These are phyloP conservation scores for Molossus molossus DNA, from an alignment of 2,797 vertebrate species.

Conservation along the genomic window DNA sequence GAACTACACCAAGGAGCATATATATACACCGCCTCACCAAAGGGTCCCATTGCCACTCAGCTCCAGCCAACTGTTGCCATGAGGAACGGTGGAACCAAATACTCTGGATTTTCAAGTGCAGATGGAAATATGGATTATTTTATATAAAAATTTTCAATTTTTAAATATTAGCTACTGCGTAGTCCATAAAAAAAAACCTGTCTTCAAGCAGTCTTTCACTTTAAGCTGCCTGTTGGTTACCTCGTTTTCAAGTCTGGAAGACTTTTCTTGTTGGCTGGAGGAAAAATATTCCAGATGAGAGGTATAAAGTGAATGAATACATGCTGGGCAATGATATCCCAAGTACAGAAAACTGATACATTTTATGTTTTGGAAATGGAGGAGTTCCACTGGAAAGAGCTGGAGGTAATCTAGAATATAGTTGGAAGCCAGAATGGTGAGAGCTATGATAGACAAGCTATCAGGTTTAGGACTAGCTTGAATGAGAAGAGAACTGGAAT, in stretches of 20 bases:
- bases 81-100: too few relatives aligned
- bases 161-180: not conserved
- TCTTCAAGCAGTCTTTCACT: not conserved
- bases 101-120: not conserved
- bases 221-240: not conserved
- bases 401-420: not conserved
- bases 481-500: not conserved
- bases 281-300: constrained; percentile 3
- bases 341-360: not conserved
- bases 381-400: not conserved
- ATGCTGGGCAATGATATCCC: not conserved
- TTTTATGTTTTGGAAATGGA: not conserved
- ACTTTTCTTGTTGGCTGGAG: not conserved
- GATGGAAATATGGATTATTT: not conserved
- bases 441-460: not conserved
- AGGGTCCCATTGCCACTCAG: not conserved
- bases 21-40: not conserved
- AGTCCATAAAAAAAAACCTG: not conserved
- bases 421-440: not conserved
- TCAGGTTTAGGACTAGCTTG: not conserved
- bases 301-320: not conserved
- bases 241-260: constrained; percentile 14
- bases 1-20: not conserved
- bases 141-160: not conserved
- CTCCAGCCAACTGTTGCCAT: not conserved